Evolutionary conservation across 2,113 vertebrate genomes (phyloP), one percentile per base, ranked within the genome.

Genomic region (Corydoras maculifer): DNA sequence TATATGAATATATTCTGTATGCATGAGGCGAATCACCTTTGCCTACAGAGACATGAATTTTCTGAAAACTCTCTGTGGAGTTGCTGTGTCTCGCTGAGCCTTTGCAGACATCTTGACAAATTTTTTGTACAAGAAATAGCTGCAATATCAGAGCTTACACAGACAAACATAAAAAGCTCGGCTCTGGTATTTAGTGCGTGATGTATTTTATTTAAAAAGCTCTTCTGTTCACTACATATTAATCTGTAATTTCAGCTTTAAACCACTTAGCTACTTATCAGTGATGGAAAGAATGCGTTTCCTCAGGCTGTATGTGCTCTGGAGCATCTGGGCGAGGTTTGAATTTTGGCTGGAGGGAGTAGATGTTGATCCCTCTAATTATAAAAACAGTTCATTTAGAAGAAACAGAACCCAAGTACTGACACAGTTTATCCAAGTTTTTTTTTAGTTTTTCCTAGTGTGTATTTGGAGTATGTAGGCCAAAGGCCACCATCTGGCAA

Each of bases 261-360:
- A 25, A 55, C 18, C 1, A 25, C 1, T 25, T 25, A 25, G 18
- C 18, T 54, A 11, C 13, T 15, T 8, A 48, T 6, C 10, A 13
- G 7, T 4, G 5, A 11, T 49, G 14, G 14, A 59, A 62, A 59
- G 72, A 67, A 58, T 62, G 48, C 12, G 8, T 64, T 69, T 61
- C 65, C 53, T 68, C 25, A 58, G 71, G 72, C 67, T 66, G 67
- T 53, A 18, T 58, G 25, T 14, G 43, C 48, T 62, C 8, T 31
- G 15, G n/a, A 66, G 60, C 72, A 74, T 62, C 54, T 77, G 62
- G 62, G 53, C 71, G 54, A 35, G 64, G 49, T 58, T 77, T 9
- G 3, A 30, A 31, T 67, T 67, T 50, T 51, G 15, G 43, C 58
- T 59, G 59, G 68, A 55, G 62, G 50, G 54, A 25, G 58, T 48